Base-by-base conservation (phyloP, 2,797 vertebrate genomes). In the Apodemus agrarius region DNA sequence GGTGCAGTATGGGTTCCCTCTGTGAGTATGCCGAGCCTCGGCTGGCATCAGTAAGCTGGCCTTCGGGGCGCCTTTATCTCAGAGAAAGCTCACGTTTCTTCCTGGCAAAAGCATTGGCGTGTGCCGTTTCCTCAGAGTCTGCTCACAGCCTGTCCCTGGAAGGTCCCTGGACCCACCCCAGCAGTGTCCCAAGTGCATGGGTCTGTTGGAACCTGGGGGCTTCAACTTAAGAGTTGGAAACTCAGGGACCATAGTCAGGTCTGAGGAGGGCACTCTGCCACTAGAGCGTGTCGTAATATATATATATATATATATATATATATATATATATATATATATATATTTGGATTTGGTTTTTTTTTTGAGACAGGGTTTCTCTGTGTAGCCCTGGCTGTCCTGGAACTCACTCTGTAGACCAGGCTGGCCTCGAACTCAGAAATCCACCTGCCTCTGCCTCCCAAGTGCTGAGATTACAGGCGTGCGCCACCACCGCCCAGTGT, bases 1-100 rank as follows among this genome's bases (percentile, higher is more conserved):
- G 0, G 97, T 99, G 34, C 95, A 95, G 95, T 97, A 98, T 0
- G 98, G 98, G 57, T 96, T 99, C 65, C 98, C 99, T 0, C 96
- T 98, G 99, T 99, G 97, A 99, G 98, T 98, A 34, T 0, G 0
- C 49, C 17, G 2, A 1, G 2, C 3, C 0, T 0, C 3, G 17
- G 34, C 57, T 17, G 0, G 3, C 21, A 31, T 34, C 19, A 8
- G 0, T 17, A 21, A 16, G 0, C 46, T 9, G 7, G 10, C 74
- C 46, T 34, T 31, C 3, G 79, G 26, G 2, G 72, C 8, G 40
- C 3, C 4, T n/a, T 74, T 40, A 9, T 65, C 29, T 34, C 29
- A 3, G 12, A 29, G 78, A 69, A 89, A 8, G 24, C 3, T 1
- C 5, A 31, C 14, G 1, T 1, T 16, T 54, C 24, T 65, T 75